Base-by-base conservation (phyloP, 2,113 vertebrate genomes). In the Rhizomys pruinosus region DNA sequence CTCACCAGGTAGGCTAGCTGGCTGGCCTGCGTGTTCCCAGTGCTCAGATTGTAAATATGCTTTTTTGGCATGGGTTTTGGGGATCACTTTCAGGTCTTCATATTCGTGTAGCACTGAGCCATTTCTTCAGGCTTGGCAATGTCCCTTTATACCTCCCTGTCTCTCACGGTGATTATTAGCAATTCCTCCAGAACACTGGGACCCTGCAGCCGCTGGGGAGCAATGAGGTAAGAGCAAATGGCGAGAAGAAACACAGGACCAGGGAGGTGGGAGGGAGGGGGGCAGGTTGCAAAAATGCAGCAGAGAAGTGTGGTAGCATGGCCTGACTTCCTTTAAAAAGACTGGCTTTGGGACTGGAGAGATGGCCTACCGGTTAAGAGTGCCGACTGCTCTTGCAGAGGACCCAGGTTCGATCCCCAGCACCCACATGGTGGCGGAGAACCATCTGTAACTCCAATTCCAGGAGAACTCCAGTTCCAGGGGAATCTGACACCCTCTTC, bases 261-360 rank as follows among this genome's bases (percentile, higher is more conserved):
- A 22, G 87, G 71, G 25, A 64, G 13, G 23, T 23, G 37, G 74
- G 19, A 71, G 6, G 4, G 15, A 44, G 1, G 55, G 22, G 3
- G 84, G 4, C 20, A 68, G 64, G 42, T 19, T 0, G 0, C 63
- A 80, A 44, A 29, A 1, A 12, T 3, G 4, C 13, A 59, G 52
- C 57, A 0, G 0, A 92, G 76, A 57, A 95, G 73, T 2, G 2
- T 12, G 59, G 37, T 89, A 71, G 59, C 59, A 34, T 39, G 89
- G 80, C 84, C 95, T 37, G 80, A 23, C 73, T 82, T 82, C 78
- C 37, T 91, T 90, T 96, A 94, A 11, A 32, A 39, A 94, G 95
- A 95, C 80, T 73, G 86, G 87, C 42, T 86, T 97, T 95, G n/a
- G n/a, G n/a, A n/a, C n/a, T n/a, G n/a, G n/a, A n/a, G n/a, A n/a